phyloP scores from a whole-genome alignment of 2,888 invertebrate species.

The Conops quadrifasciatus region DNA sequence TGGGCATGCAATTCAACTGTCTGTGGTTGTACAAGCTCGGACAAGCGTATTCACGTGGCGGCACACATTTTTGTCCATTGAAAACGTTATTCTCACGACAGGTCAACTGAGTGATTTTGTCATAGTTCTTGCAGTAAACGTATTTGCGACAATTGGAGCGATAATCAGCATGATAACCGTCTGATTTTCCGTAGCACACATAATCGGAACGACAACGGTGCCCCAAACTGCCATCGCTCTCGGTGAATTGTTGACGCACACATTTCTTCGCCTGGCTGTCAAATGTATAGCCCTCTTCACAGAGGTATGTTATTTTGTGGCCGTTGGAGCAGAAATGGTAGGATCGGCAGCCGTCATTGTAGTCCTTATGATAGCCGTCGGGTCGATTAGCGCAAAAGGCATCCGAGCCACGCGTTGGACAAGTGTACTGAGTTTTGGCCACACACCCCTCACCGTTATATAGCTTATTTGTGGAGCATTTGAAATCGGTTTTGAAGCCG shows the following conservation, averaged over 20 bases:
- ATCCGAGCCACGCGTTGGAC: slow-evolving; percentile 64
- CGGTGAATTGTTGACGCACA: slow-evolving; percentile 45
- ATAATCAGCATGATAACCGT: slow-evolving; percentile 70
- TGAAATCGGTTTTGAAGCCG: slow-evolving; percentile 67
- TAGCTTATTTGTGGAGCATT: slow-evolving; percentile 66
- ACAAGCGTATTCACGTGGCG: slow-evolving; percentile 65
- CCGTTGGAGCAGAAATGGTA: slow-evolving; percentile 70
- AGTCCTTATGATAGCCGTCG: slow-evolving; percentile 69
- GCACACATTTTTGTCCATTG: slow-evolving; percentile 70
- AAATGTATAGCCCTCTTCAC: slow-evolving; percentile 67
- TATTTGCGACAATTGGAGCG: slow-evolving; percentile 70
- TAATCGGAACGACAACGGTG: slow-evolving; percentile 45
- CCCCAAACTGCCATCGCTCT: slow-evolving; percentile 30
- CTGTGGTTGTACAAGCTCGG: slow-evolving; percentile 58
- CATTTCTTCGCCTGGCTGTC: slow-evolving; percentile 66
- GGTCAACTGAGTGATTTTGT: slow-evolving; percentile 68
- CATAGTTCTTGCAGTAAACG: slow-evolving; percentile 70
- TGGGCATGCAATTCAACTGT: slow-evolving; percentile 54
- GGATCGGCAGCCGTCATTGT: slow-evolving; percentile 68
- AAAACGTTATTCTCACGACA: slow-evolving; percentile 70
- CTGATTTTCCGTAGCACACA: slow-evolving; percentile 66
- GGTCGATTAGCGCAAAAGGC: slow-evolving; percentile 67
- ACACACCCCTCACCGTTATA: slow-evolving; percentile 72
- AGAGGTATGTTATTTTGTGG: slow-evolving; percentile 70
- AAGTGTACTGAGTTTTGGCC: slow-evolving; percentile 64